These are phyloP conservation scores for Acrobasis consociella DNA, from an alignment of 2,888 invertebrate species.

Conservation along the genomic window DNA sequence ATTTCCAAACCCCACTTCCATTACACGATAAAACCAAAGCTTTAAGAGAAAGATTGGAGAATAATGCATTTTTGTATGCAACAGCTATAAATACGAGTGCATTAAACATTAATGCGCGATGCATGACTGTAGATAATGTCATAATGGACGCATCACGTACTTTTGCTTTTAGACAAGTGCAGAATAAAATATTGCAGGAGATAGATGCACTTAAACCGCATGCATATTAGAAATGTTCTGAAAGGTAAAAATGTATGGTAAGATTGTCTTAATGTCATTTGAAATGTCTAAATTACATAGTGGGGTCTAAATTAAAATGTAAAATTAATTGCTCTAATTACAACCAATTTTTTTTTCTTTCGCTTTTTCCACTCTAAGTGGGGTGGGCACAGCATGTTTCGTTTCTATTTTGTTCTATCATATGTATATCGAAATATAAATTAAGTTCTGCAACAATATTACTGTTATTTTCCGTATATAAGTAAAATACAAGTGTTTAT, in stretches of 20 bases:
- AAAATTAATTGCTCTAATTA: too few relatives aligned
- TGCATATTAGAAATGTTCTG: too few relatives aligned
- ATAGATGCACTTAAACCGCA: neutral
- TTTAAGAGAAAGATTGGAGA: slow-evolving; percentile 53
- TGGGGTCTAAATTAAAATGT: too few relatives aligned
- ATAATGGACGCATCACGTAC: slow-evolving; percentile 30
- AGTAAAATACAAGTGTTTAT: neutral
- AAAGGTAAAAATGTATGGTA: too few relatives aligned
- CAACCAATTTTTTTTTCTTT: too few relatives aligned
- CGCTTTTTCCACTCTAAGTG: too few relatives aligned
- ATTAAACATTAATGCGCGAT: slow-evolving; percentile 43
- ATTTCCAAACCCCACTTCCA: slow-evolving; percentile 29
- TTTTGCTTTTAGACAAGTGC: slow-evolving; percentile 28
- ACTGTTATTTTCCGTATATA: neutral
- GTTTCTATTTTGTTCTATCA: too few relatives aligned
- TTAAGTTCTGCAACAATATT: neutral
- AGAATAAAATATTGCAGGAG: slow-evolving; percentile 8
- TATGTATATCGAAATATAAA: neutral
- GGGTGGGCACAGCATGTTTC: too few relatives aligned
- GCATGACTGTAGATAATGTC: slow-evolving; percentile 29
- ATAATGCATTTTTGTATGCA: slow-evolving; percentile 70
- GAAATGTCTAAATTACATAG: too few relatives aligned
- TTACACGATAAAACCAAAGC: slow-evolving; percentile 63
- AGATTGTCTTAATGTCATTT: too few relatives aligned
- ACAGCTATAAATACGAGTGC: slow-evolving; percentile 64